Conservation (phyloP, 2,888 invertebrate species). For the Temnothorax ravouxi region DNA sequence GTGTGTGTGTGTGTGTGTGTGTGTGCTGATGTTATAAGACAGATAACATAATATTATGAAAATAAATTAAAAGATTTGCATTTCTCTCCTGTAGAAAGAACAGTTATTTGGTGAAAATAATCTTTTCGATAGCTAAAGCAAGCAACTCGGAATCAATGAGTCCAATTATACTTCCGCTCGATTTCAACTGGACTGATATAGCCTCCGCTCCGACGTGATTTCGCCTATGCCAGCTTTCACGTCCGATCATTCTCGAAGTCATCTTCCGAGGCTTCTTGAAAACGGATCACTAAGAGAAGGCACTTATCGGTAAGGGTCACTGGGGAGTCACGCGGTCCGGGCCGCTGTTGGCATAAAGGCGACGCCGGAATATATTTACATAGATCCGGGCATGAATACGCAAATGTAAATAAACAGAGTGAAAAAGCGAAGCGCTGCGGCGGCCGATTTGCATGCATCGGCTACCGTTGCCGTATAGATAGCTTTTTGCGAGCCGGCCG, state of each 20-base stretch:
- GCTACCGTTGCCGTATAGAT: constrained; percentile 54
- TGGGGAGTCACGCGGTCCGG: constrained; percentile 10
- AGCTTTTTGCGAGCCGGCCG: constrained; percentile 44
- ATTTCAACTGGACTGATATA: constrained; percentile 38
- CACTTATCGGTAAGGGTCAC: constrained; percentile 42
- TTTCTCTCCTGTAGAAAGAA: background rate
- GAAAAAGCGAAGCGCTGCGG: constrained; percentile 32
- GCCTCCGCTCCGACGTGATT: constrained; percentile 1
- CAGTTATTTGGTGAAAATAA: background rate
- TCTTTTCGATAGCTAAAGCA: background rate
- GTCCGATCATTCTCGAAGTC: constrained; percentile 39
- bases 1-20: no score
- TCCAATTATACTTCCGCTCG: constrained; percentile 31
- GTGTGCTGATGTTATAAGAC: background rate
- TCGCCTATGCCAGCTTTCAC: constrained; percentile 42
- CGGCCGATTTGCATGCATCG: constrained; percentile 61
- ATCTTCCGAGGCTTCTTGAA: constrained; percentile 45
- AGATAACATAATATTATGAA: background rate
- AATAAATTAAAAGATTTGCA: background rate
- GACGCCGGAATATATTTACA: constrained; percentile 60
- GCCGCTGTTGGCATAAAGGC: constrained; percentile 52
- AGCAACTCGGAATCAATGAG: constrained; percentile 26
- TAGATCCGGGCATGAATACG: constrained; percentile 62
- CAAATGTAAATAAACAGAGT: constrained; percentile 60
- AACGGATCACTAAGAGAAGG: constrained; percentile 52